Evolutionary conservation across 2,113 vertebrate genomes (phyloP), one percentile per base, ranked within the genome.

Genomic region (Xyrauchen texanus): DNA sequence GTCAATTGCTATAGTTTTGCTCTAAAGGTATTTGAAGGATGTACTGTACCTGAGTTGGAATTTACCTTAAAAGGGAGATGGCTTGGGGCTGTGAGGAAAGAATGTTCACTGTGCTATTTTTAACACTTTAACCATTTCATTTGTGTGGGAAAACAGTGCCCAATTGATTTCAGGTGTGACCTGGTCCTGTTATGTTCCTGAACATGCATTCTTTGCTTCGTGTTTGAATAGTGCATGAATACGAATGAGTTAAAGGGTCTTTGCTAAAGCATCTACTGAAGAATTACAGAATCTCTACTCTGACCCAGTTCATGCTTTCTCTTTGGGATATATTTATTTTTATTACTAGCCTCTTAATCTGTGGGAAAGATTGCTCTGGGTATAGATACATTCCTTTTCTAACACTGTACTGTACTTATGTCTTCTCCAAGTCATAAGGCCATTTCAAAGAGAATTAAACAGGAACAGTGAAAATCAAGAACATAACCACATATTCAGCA

Each of bases 291-390:
- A 80, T 61, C 52, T 76, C 62, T 52, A 44, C 76, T 76, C 58
- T 84, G 83, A 81, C 83, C 79, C 76, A 84, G 70, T 84, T 84
- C 47, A 69, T 60, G 71, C 15, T 68, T 82, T 76, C 68, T 70
- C 68, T 34, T 34, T 85, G 51, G 70, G 71, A 62, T 60, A 60
- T 10, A 57, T 62, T 34, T 79, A 71, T 79, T 79, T 80, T 77
- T 82, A 85, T 85, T 85, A 85, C 72, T 82, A 76, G 73, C 80
- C 68, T 73, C 73, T 68, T 68, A 80, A 76, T 72, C 76, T 78
- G 67, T 70, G 49, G 62, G 72, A 76, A 70, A 76, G 71, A 79
- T 13, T 78, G 69, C 79, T 78, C 61, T 84, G 69, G 76, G 58
- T 66, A 66, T 49, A 68, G 52, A 81, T 57, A n/a, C 47, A 10